Evolutionary conservation across 2,113 vertebrate genomes (phyloP), one percentile per base, ranked within the genome.

Genomic region (Myrmecophaga tridactyla): DNA sequence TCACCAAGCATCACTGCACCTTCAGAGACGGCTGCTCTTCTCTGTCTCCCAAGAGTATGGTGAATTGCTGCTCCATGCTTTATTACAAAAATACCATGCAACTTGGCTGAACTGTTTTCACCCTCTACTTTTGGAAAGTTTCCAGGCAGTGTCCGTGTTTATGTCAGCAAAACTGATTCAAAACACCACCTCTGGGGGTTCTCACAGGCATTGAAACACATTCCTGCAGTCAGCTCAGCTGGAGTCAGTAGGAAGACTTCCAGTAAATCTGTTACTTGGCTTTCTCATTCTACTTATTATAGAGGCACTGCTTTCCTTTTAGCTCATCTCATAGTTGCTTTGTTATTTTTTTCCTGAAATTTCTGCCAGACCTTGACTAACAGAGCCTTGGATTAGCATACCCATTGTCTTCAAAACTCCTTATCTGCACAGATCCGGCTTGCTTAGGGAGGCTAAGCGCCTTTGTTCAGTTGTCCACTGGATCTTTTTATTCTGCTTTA

Each of bases 111-210:
- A 96, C 95, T 78, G 48, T 76, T 96, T 87, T 81, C 95, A 39
- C 34, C 73, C 78, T 94, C 70, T 77, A 0, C 1, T 29, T 95
- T 25, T 96, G 96, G 97, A 96, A 76, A 36, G 43, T 51, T 92
- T 97, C 97, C 96, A 97, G 96, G 60, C 86, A 88, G 62, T 51
- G 56, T 70, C 95, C 96, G n/a, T 91, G 96, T 97, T 98, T 97
- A 96, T 1, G 0, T 97, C 96, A 97, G 95, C 94, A 89, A 82
- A 92, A 96, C 62, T 84, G 89, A 96, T 95, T 97, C 95, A 96
- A 97, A 97, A 96, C 85, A 92, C 87, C 90, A 97, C 94, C 81
- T 93, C 80, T n/a, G 25, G 95, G 27, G 95, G 96, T 97, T 86
- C 92, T 96, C 85, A 92, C 11, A 86, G 48, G 60, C 75, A 69